These are phyloP conservation scores for Lethrus apterus DNA, from an alignment of 1,140 invertebrate species.

Conservation along the genomic window DNA sequence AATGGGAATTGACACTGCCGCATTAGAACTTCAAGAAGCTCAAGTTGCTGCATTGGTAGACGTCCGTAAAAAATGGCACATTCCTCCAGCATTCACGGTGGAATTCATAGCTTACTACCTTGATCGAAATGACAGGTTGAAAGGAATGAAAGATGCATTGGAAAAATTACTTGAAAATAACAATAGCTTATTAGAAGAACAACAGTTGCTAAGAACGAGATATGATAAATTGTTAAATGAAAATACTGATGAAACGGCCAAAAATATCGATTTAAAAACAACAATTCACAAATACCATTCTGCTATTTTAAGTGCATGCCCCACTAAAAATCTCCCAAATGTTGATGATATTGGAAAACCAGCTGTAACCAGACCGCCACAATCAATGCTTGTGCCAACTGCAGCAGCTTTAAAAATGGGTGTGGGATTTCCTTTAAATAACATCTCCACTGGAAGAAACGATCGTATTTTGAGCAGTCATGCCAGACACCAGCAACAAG, in stretches of 20 bases:
- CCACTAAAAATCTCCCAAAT: slow-evolving; percentile 49
- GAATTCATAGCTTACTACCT: slow-evolving; percentile 93
- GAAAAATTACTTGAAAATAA: slow-evolving; percentile 72
- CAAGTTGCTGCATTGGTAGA: slow-evolving; percentile 73
- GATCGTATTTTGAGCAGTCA: slow-evolving; percentile 51
- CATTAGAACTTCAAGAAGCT: slow-evolving; percentile 71
- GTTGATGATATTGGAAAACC: slow-evolving; percentile 43
- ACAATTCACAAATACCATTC: slow-evolving; percentile 51
- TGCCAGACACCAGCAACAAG: slow-evolving; percentile 47
- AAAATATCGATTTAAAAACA: slow-evolving; percentile 43
- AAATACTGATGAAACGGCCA: slow-evolving; percentile 44
- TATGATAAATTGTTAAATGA: slow-evolving; percentile 66
- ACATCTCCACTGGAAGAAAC: slow-evolving; percentile 51
- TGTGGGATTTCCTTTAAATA: slow-evolving; percentile 66
- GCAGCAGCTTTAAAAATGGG: slow-evolving; percentile 75
- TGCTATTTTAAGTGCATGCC: slow-evolving; percentile 49
- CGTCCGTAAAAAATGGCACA: slow-evolving; percentile 87
- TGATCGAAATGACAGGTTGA: slow-evolving; percentile 73
- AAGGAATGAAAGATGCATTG: slow-evolving; percentile 66
- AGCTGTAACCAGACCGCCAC: slow-evolving; percentile 28
- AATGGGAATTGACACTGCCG: slow-evolving; percentile 77
- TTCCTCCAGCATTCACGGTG: slow-evolving; percentile 83
- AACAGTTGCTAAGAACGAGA: slow-evolving; percentile 62
- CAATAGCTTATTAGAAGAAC: slow-evolving; percentile 58
- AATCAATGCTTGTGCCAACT: slow-evolving; percentile 62